Conservation (phyloP, 2,113 vertebrate genomes). For the Neolamprologus variostigma region DNA sequence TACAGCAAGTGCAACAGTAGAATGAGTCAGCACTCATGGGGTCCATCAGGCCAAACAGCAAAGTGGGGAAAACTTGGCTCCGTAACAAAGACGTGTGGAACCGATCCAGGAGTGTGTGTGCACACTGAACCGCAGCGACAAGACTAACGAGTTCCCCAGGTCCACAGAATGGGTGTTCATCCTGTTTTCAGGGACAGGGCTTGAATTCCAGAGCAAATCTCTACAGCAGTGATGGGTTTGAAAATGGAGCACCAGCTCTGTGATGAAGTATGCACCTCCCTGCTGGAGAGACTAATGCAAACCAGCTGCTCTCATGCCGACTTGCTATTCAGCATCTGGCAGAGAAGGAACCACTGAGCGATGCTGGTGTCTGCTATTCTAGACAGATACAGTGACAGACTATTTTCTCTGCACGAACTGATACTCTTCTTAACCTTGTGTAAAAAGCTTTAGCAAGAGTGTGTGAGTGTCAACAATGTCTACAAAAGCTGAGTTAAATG, state of each 20-base stretch:
- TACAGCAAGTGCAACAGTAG: background rate
- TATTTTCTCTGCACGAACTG: background rate
- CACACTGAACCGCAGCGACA: slow-evolving; percentile 22
- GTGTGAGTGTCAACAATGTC: background rate
- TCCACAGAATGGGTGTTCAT: slow-evolving; percentile 36
- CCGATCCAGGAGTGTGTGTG: background rate
- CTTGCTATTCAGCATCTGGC: slow-evolving; percentile 71
- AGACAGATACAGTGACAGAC: slow-evolving; percentile 56
- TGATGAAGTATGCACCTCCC: slow-evolving; percentile 63
- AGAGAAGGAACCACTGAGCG: slow-evolving; percentile 51
- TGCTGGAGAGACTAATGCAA: slow-evolving; percentile 70
- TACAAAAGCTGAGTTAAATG: background rate
- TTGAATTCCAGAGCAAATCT: slow-evolving; percentile 58
- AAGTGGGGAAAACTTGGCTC: background rate
- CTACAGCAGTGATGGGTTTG: slow-evolving; percentile 48
- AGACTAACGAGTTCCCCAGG: slow-evolving; percentile 62
- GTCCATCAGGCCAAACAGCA: background rate
- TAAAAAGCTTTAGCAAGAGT: background rate
- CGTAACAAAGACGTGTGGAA: background rate
- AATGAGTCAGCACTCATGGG: background rate
- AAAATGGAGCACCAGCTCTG: slow-evolving; percentile 53
- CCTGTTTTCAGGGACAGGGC: slow-evolving; percentile 46
- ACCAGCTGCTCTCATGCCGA: slow-evolving; percentile 77
- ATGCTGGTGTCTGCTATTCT: slow-evolving; percentile 61
- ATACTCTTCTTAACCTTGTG: background rate